Base-by-base conservation (phyloP, 2,113 vertebrate genomes). In the Hemiscyllium ocellatum region DNA sequence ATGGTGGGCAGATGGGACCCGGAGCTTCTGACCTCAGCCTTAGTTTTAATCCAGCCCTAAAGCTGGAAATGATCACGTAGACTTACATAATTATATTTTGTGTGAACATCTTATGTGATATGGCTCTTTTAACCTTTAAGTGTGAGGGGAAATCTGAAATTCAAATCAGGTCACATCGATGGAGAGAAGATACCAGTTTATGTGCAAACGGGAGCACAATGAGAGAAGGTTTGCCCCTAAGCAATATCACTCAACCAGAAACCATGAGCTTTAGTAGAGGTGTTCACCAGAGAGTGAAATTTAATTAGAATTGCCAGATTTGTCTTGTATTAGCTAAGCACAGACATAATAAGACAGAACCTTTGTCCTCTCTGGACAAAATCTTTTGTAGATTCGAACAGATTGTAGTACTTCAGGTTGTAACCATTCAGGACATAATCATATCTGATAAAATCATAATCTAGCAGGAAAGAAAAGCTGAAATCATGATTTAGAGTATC, bases 271-370 rank as follows among this genome's bases (percentile, higher is more conserved):
- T 96, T 96, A 96, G 69, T 95, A 94, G 95, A 61, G 96, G 76
- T 96, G 95, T 89, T 97, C 96, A 96, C n/a, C 61, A 95, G 96
- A 97, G 95, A 97, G 95, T 96, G 96, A 96, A 97, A 97, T 97
- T 97, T 97, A 97, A 96, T 97, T 97, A 97, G 96, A 96, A 96
- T 96, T 97, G 96, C 96, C 96, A 96, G 96, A 95, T 87, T 90
- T 83, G 96, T 96, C 96, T 96, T 26, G 96, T 95, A 97, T 96
- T 95, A 65, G 95, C 96, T 96, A 96, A 95, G 96, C 96, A 95
- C 93, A 96, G 95, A 96, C 96, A 96, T 96, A 95, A 12, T 94
- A 96, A 97, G 96, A 97, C 94, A 96, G 80, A 66, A 96, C 90
- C 96, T 97, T 96, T 96, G 95, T 97, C 96, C 85, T 96, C 89